Evolutionary conservation across 2,888 invertebrate species (phyloP).

Genomic region (Pherbina coryleti): DNA sequence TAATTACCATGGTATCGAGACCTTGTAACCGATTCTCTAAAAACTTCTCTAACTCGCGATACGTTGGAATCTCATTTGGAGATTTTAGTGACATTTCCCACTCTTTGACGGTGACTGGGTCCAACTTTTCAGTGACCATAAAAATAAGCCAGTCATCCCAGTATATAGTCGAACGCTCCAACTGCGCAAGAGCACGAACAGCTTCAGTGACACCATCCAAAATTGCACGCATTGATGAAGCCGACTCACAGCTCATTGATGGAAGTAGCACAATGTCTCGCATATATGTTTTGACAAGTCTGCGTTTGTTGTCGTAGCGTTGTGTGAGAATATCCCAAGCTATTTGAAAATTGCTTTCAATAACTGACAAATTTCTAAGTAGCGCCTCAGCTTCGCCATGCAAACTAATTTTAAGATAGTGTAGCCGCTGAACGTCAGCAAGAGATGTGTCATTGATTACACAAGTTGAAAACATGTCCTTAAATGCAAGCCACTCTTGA

Average conservation of each 20-base stretch:
- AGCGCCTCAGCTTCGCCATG: conserved; percentile 23
- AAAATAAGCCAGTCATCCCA: conserved; percentile 43
- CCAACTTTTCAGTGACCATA: conserved; percentile 40
- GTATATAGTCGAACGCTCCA: conserved; percentile 26
- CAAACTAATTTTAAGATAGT: conserved; percentile 33
- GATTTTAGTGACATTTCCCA: conserved; percentile 41
- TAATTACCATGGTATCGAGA: conserved; percentile 26
- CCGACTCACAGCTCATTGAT: conserved; percentile 21
- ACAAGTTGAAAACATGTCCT: conserved; percentile 33
- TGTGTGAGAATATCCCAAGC: conserved; percentile 37
- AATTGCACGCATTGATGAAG: neutral
- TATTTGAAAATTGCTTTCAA: conserved; percentile 32
- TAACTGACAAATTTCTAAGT: neutral
- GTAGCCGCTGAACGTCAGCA: conserved; percentile 17
- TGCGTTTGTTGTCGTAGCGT: conserved; percentile 39
- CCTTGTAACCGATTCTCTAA: conserved; percentile 34
- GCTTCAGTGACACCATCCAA: conserved; percentile 38
- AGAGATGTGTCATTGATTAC: conserved; percentile 34
- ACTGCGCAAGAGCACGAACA: conserved; percentile 27
- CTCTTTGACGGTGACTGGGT: conserved; percentile 29
- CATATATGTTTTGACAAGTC: conserved; percentile 30
- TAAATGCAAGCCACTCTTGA: conserved; percentile 33
- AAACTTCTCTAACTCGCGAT: conserved; percentile 12
- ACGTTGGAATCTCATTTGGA: conserved; percentile 32
- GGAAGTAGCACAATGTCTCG: conserved; percentile 33